A percentile compares a stretch with the other conserved stretches of the same genome.
These are phyloP conservation scores for Muschampia plurimacula DNA, from an alignment of 2,888 invertebrate genomes.

Conservation along the genomic window DNA sequence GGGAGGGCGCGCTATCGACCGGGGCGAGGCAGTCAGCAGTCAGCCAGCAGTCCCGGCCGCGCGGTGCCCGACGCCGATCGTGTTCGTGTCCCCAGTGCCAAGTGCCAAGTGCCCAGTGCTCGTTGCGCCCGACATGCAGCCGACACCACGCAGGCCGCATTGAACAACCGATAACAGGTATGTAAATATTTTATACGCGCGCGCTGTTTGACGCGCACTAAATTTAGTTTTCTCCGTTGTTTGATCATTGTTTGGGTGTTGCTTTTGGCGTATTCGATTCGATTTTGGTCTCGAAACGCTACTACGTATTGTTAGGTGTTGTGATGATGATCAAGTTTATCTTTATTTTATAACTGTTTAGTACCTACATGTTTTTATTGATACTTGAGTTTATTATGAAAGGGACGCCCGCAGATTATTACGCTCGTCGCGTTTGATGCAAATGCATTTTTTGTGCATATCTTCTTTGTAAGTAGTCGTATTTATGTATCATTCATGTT, in stretches of 20 bases:
- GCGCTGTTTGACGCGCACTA: constrained; percentile 12
- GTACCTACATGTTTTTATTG: constrained; percentile 18
- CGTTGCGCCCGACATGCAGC: constrained; percentile 64
- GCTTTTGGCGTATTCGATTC: constrained; percentile 16
- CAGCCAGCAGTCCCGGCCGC: constrained; percentile 65
- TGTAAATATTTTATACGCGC: constrained; percentile 23
- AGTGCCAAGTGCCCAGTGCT: constrained; percentile 40
- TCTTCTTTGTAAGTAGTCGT: not conserved
- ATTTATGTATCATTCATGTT: not conserved
- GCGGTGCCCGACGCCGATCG: constrained; percentile 43
- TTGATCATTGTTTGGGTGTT: constrained; percentile 34
- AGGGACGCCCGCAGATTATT: not conserved
- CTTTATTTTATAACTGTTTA: constrained; percentile 23
- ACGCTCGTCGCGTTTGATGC: not conserved
- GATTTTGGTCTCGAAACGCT: not conserved
- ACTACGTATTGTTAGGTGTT: constrained; percentile 16
- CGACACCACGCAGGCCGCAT: constrained; percentile 65
- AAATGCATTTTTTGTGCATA: not conserved
- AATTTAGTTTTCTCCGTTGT: constrained; percentile 33
- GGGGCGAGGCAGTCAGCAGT: constrained; percentile 51
- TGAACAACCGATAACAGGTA: constrained; percentile 69
- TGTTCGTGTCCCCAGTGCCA: constrained; percentile 40
- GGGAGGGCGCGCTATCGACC: constrained; percentile 64
- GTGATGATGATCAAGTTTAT: constrained; percentile 7
- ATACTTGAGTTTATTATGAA: constrained; percentile 20